Conservation (phyloP, 2,113 vertebrate genomes). For the Xyrauchen texanus region DNA sequence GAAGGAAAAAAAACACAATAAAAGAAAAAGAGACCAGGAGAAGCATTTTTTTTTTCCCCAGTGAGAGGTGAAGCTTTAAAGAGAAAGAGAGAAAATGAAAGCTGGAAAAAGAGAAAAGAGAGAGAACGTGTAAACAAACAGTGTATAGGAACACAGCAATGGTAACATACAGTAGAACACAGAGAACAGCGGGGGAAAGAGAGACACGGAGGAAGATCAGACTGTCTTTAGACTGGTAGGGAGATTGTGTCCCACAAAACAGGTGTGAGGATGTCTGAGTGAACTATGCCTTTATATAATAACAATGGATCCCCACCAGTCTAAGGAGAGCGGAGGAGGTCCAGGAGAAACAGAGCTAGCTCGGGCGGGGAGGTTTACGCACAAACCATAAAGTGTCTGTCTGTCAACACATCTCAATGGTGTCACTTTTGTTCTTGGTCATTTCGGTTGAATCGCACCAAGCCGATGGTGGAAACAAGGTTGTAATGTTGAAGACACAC, state of each 20-base stretch:
- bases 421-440: neutral
- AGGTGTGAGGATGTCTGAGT: neutral
- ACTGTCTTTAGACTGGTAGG: slow-evolving; percentile 53
- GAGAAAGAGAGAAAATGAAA: slow-evolving; percentile 55
- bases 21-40: slow-evolving; percentile 65
- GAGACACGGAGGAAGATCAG: slow-evolving; percentile 20
- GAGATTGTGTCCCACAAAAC: slow-evolving; percentile 1
- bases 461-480: slow-evolving; percentile 19
- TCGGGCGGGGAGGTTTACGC: slow-evolving; percentile 35
- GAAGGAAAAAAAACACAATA: slow-evolving; percentile 65
- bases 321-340: slow-evolving; percentile 35
- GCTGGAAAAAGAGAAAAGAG: slow-evolving; percentile 58
- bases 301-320: slow-evolving; percentile 45
- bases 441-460: neutral
- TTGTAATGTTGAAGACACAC: slow-evolving; percentile 49
- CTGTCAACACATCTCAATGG: slow-evolving; percentile 47
- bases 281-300: neutral
- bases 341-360: slow-evolving; percentile 14
- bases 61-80: slow-evolving; percentile 36
- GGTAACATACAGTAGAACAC: slow-evolving; percentile 35
- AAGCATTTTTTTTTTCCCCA: slow-evolving; percentile 33
- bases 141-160: slow-evolving; percentile 35
- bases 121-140: slow-evolving; percentile 51
- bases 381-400: slow-evolving; percentile 49
- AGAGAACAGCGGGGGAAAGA: slow-evolving; percentile 19